phyloP scores from a whole-genome alignment of 2,113 vertebrate species.

The Psophia crepitans region DNA sequence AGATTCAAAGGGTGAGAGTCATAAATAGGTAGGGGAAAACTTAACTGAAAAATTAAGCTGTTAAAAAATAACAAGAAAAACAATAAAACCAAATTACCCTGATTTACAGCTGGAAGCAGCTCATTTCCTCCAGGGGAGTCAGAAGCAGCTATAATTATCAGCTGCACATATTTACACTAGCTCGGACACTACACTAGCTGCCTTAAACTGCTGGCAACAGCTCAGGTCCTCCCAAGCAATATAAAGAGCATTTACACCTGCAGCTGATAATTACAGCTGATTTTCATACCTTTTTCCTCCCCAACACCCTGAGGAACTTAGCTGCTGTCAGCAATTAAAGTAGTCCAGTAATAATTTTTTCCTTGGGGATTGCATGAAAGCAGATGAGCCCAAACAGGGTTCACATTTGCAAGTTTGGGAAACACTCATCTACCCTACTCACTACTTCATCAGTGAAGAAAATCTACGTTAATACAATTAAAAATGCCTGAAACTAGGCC shows the following conservation, averaged over 20 bases:
- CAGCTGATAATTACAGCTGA: background rate
- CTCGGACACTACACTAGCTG: background rate
- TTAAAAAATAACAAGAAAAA: slow-evolving; percentile 32
- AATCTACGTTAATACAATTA: background rate
- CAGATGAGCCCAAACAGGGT: background rate
- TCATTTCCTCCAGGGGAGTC: slow-evolving; percentile 16
- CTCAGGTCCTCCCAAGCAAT: background rate
- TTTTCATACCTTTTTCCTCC: background rate
- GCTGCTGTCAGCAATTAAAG: background rate
- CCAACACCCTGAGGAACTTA: background rate
- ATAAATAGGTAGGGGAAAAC: background rate
- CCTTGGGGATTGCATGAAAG: background rate
- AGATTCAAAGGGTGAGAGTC: background rate
- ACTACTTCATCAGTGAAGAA: background rate
- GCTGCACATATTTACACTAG: background rate
- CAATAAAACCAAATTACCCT: slow-evolving; percentile 15
- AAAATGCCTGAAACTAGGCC: background rate
- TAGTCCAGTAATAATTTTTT: background rate
- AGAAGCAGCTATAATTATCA: slow-evolving; percentile 15
- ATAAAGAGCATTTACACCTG: background rate
- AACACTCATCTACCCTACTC: background rate
- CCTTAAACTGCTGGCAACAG: background rate
- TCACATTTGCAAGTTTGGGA: background rate
- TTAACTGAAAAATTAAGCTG: slow-evolving; percentile 29
- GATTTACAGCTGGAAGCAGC: slow-evolving; percentile 44